These are phyloP conservation scores for Chloropsis cyanopogon DNA, from an alignment of 2,113 vertebrate species.

Conservation along the genomic window DNA sequence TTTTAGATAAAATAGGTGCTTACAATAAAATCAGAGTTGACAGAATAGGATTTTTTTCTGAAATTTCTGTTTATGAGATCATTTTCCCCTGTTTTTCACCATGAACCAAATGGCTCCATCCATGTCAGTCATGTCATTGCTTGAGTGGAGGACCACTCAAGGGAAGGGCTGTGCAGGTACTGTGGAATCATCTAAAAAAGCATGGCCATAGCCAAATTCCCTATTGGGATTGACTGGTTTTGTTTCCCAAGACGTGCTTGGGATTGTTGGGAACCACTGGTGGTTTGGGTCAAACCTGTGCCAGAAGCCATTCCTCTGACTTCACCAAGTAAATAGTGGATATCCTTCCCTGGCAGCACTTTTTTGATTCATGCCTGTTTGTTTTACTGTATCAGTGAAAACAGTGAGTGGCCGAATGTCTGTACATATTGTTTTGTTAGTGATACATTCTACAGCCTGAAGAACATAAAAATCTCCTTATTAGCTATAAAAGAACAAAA, in stretches of 20 bases:
- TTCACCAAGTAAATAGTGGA: background rate
- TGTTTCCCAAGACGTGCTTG: background rate
- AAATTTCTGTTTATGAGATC: background rate
- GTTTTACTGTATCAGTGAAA: background rate
- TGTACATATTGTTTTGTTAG: background rate
- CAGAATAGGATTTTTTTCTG: background rate
- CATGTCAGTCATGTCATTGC: background rate
- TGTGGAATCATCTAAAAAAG: background rate
- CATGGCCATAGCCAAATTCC: background rate
- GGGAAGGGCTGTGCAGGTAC: rapidly evolving
- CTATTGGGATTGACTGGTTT: background rate
- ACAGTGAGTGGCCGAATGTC: background rate
- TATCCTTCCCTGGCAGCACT: background rate
- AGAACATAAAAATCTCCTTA: background rate
- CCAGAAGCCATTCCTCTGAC: background rate
- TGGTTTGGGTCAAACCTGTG: background rate
- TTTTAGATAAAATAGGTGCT: background rate
- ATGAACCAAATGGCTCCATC: background rate
- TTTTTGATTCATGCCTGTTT: background rate
- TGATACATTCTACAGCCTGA: background rate
- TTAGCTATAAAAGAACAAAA: background rate
- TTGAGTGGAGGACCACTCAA: background rate
- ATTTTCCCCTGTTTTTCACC: background rate
- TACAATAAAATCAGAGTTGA: background rate
- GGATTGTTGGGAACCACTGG: background rate